Conservation (phyloP, 2,888 invertebrate genomes). For the Fragum sueziense region DNA sequence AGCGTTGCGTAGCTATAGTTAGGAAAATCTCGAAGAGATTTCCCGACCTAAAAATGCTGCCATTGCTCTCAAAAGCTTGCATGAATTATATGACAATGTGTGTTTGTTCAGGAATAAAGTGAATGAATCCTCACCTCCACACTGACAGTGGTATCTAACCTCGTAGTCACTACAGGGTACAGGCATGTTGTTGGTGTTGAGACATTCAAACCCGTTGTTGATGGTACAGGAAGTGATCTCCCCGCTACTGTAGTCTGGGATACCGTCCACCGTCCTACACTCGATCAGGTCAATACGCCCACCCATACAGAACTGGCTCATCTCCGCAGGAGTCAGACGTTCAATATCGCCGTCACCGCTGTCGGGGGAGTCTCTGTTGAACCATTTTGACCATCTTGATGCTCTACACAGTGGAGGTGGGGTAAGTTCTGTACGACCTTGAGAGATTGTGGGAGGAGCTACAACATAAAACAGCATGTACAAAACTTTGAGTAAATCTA, state of each 20-base stretch:
- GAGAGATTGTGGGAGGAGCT: slow-evolving; percentile 19
- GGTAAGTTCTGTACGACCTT: not conserved
- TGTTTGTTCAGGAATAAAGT: too few species aligned
- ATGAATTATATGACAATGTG: too few species aligned
- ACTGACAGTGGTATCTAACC: slow-evolving; percentile 77
- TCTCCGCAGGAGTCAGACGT: slow-evolving; percentile 59
- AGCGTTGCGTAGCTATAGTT: too few species aligned
- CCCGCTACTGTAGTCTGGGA: slow-evolving; percentile 69
- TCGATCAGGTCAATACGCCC: slow-evolving; percentile 75
- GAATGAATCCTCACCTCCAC: slow-evolving; percentile 33
- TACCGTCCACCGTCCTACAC: slow-evolving; percentile 71
- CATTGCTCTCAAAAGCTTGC: too few species aligned
- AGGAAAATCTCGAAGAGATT: too few species aligned
- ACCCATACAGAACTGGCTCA: slow-evolving; percentile 68
- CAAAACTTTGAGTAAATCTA: too few species aligned
- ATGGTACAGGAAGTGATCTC: slow-evolving; percentile 79
- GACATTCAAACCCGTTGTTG: slow-evolving; percentile 88
- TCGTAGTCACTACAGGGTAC: slow-evolving; percentile 77
- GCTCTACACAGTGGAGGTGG: slow-evolving; percentile 13
- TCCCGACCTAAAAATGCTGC: too few species aligned
- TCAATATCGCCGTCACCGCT: slow-evolving; percentile 69
- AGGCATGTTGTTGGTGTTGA: slow-evolving; percentile 71
- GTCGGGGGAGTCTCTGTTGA: slow-evolving; percentile 68
- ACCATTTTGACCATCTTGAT: slow-evolving; percentile 58
- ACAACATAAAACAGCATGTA: not conserved